Base-by-base conservation (phyloP, 2,113 vertebrate genomes). In the Pseudolaguvia tuberculata region DNA sequence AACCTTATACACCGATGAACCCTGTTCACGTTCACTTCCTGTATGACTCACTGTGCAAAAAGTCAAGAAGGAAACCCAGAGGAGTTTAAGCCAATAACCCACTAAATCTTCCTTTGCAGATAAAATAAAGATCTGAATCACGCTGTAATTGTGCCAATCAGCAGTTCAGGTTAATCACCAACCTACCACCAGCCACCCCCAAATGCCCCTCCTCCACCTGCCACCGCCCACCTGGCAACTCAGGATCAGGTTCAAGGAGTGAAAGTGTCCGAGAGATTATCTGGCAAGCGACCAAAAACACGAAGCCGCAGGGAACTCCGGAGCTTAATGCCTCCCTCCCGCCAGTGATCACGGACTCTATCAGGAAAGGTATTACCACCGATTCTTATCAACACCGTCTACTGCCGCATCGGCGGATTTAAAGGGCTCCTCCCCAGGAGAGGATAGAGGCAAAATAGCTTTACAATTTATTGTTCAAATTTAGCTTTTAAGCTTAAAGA, bases 281-380 rank as follows among this genome's bases (percentile, higher is more conserved):
- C 76, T 78, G 72, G 59, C 65, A 5, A 48, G 53, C 35, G 62
- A 56, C 80, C 80, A 78, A 78, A 69, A 72, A 58, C 76, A 72
- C 53, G 63, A 81, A 52, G 76, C 68, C 72, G 23, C 59, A 6
- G 48, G 76, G 79, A 78, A 72, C 71, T 58, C 68, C 27, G 66
- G 51, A 18, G 15, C 72, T 78, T 81, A 81, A 81, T 78, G 79
- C 75, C 72, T 75, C 59, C 59, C 73, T 75, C 67, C 66, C 62
- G 53, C 59, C 58, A 48, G 67, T 21, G 53, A 72, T 78, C 80
- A 80, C 75, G 53, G 72, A 76, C 31, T 42, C 39, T 42, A 42
- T 42, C 39, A 29, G 47, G 47, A 55, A 75, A 68, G 79, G 72
- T 78, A 78, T 78, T 72, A 72, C 76, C 6, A 51, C 14, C 23